phyloP scores from a whole-genome alignment of 2,797 vertebrate genomes.

The Anas bernieri region DNA sequence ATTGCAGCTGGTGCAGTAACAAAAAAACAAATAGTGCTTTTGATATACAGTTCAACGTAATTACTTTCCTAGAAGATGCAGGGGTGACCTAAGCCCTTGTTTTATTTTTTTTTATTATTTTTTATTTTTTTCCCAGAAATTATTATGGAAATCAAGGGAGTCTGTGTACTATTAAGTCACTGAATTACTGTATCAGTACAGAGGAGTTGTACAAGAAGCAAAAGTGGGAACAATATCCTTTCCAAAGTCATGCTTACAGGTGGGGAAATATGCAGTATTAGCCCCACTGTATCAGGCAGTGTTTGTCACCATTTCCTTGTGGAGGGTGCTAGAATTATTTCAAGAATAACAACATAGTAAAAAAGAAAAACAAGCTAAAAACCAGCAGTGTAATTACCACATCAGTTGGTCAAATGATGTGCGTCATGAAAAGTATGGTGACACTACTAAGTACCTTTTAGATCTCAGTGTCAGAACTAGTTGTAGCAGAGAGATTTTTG shows the following conservation, averaged over 20 bases:
- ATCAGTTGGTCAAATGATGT: no score
- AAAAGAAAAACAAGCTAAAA: neutral
- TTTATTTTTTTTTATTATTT: neutral
- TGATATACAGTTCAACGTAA: neutral
- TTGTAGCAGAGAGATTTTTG: neutral
- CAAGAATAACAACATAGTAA: neutral
- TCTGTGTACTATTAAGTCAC: neutral
- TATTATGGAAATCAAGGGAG: neutral
- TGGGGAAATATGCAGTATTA: neutral
- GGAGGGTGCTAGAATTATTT: neutral
- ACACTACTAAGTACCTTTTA: neutral
- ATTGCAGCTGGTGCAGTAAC: neutral
- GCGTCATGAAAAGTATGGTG: neutral
- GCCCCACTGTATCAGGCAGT: fast-evolving
- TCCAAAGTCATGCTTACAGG: neutral
- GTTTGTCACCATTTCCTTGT: neutral
- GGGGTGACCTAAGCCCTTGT: neutral
- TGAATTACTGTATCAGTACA: neutral
- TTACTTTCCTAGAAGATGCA: neutral
- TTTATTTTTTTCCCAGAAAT: neutral
- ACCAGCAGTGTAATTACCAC: neutral
- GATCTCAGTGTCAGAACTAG: neutral
- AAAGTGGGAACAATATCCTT: neutral
- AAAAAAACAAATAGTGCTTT: neutral
- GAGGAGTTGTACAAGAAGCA: neutral